These are phyloP conservation scores for Cephus nigrinus DNA, from an alignment of 2,888 invertebrate genomes.

Conservation along the genomic window DNA sequence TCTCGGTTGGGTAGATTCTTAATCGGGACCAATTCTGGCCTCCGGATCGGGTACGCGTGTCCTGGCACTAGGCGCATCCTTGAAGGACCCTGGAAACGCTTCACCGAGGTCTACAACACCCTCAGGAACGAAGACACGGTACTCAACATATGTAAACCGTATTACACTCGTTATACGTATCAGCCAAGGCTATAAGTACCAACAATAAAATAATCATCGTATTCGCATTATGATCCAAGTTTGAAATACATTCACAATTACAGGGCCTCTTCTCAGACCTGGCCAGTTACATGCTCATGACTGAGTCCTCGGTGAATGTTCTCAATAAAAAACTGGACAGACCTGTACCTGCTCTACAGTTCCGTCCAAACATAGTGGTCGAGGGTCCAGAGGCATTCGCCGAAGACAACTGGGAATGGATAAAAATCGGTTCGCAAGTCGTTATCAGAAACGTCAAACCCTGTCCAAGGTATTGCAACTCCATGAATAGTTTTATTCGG, in stretches of 20 bases:
- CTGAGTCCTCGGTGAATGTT: constrained; percentile 68
- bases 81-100: constrained; percentile 43
- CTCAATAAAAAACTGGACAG: constrained; percentile 66
- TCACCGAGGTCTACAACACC: constrained; percentile 42
- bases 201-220: not conserved
- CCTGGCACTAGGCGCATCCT: constrained; percentile 29
- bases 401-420: constrained; percentile 72
- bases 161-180: not conserved
- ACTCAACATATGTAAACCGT: not conserved
- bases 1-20: constrained; percentile 40
- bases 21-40: constrained; percentile 43
- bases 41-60: constrained; percentile 46
- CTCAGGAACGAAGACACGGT: constrained; percentile 54
- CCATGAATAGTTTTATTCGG: not conserved
- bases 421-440: constrained; percentile 69
- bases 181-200: not conserved
- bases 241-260: not conserved
- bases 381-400: constrained; percentile 65
- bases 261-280: constrained; percentile 70
- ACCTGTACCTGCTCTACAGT: constrained; percentile 66
- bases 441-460: constrained; percentile 69
- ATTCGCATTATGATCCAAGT: not conserved
- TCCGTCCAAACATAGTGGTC: constrained; percentile 71
- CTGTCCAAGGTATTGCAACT: constrained; percentile 67
- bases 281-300: constrained; percentile 69